Evolutionary conservation across 2,888 invertebrate genomes (phyloP), one percentile per base, ranked within the genome.

Genomic region (Acleris emargana): DNA sequence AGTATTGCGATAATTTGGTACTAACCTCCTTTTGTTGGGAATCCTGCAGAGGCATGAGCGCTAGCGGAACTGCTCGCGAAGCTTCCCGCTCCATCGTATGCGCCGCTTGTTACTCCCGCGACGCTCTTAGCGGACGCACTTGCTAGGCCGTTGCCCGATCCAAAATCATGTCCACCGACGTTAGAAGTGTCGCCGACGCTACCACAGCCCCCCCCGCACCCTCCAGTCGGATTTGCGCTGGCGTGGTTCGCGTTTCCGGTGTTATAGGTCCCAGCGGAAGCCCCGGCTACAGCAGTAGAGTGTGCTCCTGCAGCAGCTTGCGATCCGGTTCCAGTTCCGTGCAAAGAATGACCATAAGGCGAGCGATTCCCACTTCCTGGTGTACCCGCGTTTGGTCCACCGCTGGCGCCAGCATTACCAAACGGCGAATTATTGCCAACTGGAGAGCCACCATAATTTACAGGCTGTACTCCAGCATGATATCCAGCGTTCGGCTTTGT

Each of bases 61-160:
- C 79, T 77, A n/a, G 89, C 85, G 28, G 86, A 84, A 67, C 88
- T 88, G 70, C 85, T 80, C n/a, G 89, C 82, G 61, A 80, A 88
- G 71, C 83, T 82, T 58, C 83, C 80, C 47, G 79, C 82, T 5
- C 67, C 53, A 18, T 73, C 77, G 54, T 71, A 74, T 2, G 72
- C 76, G 5, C 74, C 69, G 62, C 75, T 73, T 11, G 70, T 69
- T 73, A 81, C 77, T 50, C 76, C 79, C 1, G 87, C 80, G n/a
- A 78, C 69, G 66, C 86, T 84, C 64, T 83, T 86, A 2, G 86
- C 85, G 43, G 75, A 69, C 5, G 86, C 80, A 1, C 70, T 72
- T 5, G 75, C 73, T 16, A 72, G 71, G 51, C 50, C 67, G 49
- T 70, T 64, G 53, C 68, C 69, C 18, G 67, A 60, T 22, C 72